Evolutionary conservation across 1,140 invertebrate species (phyloP).

Genomic region (Heliconius hermathena): DNA sequence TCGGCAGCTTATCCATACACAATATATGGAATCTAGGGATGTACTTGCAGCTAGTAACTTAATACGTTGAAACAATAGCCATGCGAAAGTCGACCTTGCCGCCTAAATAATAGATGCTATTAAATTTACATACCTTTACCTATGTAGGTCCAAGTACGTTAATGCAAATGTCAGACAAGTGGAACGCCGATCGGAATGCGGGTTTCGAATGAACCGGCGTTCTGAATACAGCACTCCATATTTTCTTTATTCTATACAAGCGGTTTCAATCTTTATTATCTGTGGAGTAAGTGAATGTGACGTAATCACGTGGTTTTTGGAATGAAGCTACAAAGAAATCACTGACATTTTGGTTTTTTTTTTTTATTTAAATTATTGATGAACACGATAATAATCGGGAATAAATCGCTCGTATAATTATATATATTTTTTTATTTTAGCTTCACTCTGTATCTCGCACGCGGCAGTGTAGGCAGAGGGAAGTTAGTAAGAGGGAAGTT

Average conservation of each 20-base stretch:
- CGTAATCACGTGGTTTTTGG: constrained; percentile 17
- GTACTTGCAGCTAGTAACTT: constrained; percentile 36
- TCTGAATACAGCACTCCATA: constrained; percentile 52
- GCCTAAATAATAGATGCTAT: constrained; percentile 38
- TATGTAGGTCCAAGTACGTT: constrained; percentile 52
- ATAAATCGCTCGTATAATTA: background rate
- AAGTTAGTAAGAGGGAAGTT: no score
- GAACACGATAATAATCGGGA: constrained; percentile 16
- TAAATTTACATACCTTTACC: constrained; percentile 44
- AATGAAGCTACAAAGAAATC: constrained; percentile 51
- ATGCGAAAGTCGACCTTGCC: constrained; percentile 44
- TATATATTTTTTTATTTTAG: background rate
- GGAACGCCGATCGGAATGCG: constrained; percentile 65
- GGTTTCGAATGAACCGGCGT: constrained; percentile 60
- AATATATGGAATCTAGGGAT: constrained; percentile 45
- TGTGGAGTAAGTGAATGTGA: constrained; percentile 20
- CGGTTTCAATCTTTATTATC: constrained; percentile 29
- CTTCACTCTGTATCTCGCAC: no score
- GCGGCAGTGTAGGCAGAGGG: no score
- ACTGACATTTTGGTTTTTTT: constrained; percentile 48
- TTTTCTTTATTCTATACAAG: constrained; percentile 24
- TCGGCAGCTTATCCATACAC: constrained; percentile 37
- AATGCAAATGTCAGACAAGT: constrained; percentile 70
- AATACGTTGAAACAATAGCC: constrained; percentile 18
- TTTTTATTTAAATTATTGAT: constrained; percentile 41